These are phyloP conservation scores for Spodoptera picta DNA, from an alignment of 2,888 invertebrate species.

Conservation along the genomic window DNA sequence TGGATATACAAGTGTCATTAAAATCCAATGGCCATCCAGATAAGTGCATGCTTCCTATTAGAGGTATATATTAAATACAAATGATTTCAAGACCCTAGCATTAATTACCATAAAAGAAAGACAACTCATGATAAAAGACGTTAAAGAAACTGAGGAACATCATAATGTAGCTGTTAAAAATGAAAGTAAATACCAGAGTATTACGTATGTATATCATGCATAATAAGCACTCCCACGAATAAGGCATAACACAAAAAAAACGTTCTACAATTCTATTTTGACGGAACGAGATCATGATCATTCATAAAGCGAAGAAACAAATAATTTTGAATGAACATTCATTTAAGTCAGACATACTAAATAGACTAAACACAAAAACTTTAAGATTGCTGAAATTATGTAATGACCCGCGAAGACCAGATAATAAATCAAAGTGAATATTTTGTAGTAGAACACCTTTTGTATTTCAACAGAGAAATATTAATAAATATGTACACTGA, in stretches of 20 bases:
- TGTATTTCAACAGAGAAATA: too few relatives aligned
- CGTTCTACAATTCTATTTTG: slow-evolving; percentile 27
- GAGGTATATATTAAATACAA: too few relatives aligned
- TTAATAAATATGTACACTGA: too few relatives aligned
- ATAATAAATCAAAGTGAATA: neutral
- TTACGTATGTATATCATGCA: slow-evolving; percentile 15
- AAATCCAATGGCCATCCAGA: too few relatives aligned
- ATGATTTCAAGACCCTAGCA: neutral
- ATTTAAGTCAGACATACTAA: slow-evolving; percentile 6
- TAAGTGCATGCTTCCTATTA: too few relatives aligned
- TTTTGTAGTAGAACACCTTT: neutral
- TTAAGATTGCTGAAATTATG: slow-evolving; percentile 4
- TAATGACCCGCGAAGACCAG: neutral
- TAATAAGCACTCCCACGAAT: slow-evolving; percentile 31
- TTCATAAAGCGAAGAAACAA: slow-evolving; percentile 11
- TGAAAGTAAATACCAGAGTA: slow-evolving; percentile 44
- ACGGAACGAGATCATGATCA: slow-evolving; percentile 28
- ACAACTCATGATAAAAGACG: slow-evolving; percentile 22
- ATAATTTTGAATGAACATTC: slow-evolving; percentile 14
- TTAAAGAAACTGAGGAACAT: slow-evolving; percentile 18
- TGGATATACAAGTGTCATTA: neutral
- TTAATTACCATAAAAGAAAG: slow-evolving; percentile 24
- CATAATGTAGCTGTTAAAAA: slow-evolving; percentile 23
- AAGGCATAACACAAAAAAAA: slow-evolving; percentile 10
- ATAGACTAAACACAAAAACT: neutral